Evolutionary conservation across 2,113 vertebrate genomes (phyloP).

Genomic region (Apteryx owenii): DNA sequence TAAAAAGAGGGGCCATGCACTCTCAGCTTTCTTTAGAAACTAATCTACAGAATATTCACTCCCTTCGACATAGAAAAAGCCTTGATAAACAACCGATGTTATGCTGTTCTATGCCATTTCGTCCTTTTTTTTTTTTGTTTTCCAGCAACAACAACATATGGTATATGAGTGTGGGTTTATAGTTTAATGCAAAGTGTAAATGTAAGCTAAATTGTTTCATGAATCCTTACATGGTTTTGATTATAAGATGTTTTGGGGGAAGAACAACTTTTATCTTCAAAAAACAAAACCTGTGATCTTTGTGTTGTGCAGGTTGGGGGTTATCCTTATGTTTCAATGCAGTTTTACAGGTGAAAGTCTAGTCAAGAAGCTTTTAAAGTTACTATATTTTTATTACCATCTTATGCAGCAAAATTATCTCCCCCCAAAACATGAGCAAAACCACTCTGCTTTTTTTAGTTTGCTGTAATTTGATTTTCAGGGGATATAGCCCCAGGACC

Average conservation of each 20-base stretch:
- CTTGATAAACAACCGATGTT: background rate
- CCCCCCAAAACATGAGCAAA: rapidly evolving
- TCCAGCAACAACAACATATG: background rate
- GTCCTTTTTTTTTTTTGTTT: rapidly evolving
- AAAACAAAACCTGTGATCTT: background rate
- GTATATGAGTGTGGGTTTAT: rapidly evolving
- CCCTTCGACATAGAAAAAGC: background rate
- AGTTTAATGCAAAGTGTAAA: background rate
- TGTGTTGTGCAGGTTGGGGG: background rate
- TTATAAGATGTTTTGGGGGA: background rate
- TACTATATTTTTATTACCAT: background rate
- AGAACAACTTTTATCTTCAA: background rate
- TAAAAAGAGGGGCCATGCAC: background rate
- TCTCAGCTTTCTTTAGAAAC: background rate
- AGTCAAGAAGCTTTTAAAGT: background rate
- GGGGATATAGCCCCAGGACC: background rate
- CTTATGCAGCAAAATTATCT: background rate
- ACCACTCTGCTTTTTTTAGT: background rate
- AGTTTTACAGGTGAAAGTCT: background rate
- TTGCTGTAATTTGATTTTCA: background rate
- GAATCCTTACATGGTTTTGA: background rate
- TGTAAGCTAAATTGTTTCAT: background rate
- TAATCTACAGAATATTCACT: background rate
- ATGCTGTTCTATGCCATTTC: background rate
- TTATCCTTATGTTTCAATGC: background rate